Conservation (phyloP, 2,113 vertebrate genomes). For the Microtus pennsylvanicus region DNA sequence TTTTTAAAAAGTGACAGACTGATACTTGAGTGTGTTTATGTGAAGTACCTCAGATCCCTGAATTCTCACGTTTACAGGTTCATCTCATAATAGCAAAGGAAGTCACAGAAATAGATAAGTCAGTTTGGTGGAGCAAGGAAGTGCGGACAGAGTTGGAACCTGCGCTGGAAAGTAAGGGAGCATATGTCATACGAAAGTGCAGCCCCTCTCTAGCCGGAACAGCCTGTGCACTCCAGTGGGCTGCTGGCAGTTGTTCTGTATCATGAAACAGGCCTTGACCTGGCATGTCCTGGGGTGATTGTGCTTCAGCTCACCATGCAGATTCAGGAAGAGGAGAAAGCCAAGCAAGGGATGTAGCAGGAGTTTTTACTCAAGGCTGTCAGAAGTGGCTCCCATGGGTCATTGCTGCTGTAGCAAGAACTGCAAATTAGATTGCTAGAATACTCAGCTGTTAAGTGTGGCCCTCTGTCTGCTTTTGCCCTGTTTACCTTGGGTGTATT, state of each 20-base stretch:
- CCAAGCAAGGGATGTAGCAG: background rate
- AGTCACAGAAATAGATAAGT: slow-evolving; percentile 16
- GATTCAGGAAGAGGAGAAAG: background rate
- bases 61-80: slow-evolving; percentile 90
- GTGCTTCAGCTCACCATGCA: accelerated
- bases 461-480: slow-evolving; percentile 48
- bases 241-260: background rate
- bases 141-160: slow-evolving; percentile 47
- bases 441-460: slow-evolving; percentile 6
- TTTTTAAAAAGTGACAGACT: slow-evolving; percentile 87
- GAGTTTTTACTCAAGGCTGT: slow-evolving; percentile 73
- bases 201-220: background rate
- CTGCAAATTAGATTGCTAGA: slow-evolving; percentile 57
- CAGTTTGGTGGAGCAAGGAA: background rate
- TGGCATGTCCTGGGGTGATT: background rate
- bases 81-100: slow-evolving; percentile 85
- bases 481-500: background rate
- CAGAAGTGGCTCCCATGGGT: slow-evolving; percentile 77
- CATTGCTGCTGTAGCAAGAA: slow-evolving; percentile 81
- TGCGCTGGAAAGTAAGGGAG: slow-evolving; percentile 56
- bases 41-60: slow-evolving; percentile 92
- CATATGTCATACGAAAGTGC: background rate
- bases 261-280: background rate
- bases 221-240: background rate
- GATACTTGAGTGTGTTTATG: slow-evolving; percentile 88